Evolutionary conservation across 2,888 invertebrate genomes (phyloP), one percentile per base, ranked within the genome.

Genomic region (Eurois occulta): DNA sequence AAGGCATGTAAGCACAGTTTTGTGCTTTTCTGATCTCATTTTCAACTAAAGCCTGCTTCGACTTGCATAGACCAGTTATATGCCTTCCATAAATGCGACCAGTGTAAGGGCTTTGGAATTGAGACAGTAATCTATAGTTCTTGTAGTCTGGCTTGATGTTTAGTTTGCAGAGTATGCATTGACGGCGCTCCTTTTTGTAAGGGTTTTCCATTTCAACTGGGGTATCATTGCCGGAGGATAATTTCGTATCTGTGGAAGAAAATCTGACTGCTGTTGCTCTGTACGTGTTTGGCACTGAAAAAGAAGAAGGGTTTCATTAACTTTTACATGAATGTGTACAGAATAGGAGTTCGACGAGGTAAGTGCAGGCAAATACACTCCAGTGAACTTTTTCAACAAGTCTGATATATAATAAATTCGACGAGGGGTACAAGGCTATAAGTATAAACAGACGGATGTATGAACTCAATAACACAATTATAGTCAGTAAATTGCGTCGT

Each of bases 51-150:
- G 96, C 96, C 90, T 99, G 99, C 93, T 99, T 99, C 13, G 95
- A 93, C 91, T 97, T 97, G 92, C 99, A 99, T 65, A 99, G 97
- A 0, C 99, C 99, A 8, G 99, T 99, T 64, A 99, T 98, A 90
- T 99, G 98, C 75, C 98, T 97, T 0, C 98, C 99, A 93, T 99
- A 99, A 82, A 99, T 97, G 86, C 98, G 97, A 1, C 99, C 99
- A 0, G 99, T 99, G 92, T 98, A 99, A 0, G 99, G 98, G 52
- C 99, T 99, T 91, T 99, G 98, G 94, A 99, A 99, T 93, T 99
- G 99, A 0, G 99, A 99, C 10, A 99, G 95, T 7, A 99, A 94
- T 88, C 98, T 97, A 0, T 98, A 97, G 95, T 99, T 99, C 95
- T 99, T 99, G 92, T 99, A 99, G 93, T 99, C 97, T 0, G 99